These are phyloP conservation scores for Stenchaetothrips biformis DNA, from an alignment of 2,888 invertebrate genomes.

Conservation along the genomic window DNA sequence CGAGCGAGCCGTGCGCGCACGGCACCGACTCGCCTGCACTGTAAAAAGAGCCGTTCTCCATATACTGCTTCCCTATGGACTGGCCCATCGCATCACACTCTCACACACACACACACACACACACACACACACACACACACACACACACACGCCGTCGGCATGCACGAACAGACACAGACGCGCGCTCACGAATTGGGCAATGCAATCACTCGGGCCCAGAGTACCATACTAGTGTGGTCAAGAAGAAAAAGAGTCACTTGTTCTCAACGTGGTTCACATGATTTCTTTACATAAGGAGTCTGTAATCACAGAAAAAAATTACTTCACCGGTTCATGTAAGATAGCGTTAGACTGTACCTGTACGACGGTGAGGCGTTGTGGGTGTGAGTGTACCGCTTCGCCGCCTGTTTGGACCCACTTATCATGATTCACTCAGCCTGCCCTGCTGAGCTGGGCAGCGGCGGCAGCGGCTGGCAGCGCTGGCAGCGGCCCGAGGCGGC, in stretches of 20 bases:
- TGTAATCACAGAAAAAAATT: no score
- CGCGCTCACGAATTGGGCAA: slow-evolving; percentile 12
- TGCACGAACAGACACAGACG: slow-evolving; percentile 21
- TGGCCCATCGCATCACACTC: not conserved
- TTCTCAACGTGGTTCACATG: no score
- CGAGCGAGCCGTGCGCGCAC: not conserved
- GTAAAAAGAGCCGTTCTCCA: not conserved
- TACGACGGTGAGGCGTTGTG: no score
- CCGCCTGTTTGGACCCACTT: not conserved
- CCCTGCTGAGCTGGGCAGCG: not conserved
- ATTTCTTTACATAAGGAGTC: no score
- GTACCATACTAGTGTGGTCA: no score
- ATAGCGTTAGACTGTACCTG: no score
- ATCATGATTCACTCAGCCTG: not conserved
- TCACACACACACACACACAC: slow-evolving; percentile 26
- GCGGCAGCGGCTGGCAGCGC: not conserved
- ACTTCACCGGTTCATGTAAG: no score
- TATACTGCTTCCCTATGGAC: not conserved
- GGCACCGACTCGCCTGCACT: not conserved
- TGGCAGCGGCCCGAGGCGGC: not conserved
- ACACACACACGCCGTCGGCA: slow-evolving; percentile 19
- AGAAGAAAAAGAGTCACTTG: no score
- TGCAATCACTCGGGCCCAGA: not conserved
- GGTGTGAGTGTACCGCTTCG: not conserved
- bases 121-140: slow-evolving; percentile 22